Evolutionary conservation across 2,113 vertebrate species (phyloP).

Genomic region (Tragelaphus imberbis): DNA sequence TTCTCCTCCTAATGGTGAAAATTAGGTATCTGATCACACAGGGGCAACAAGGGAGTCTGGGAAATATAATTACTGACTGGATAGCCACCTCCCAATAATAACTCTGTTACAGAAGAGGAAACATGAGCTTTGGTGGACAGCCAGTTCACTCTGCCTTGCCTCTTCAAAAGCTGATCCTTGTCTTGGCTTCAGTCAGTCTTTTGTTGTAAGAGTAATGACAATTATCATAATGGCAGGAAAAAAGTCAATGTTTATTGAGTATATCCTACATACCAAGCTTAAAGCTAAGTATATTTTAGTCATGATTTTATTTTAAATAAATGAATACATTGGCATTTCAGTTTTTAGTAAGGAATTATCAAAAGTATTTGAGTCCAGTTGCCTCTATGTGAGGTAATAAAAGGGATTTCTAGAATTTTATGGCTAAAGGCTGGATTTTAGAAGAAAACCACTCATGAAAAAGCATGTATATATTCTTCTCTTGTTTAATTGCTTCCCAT

Average conservation of each 20-base stretch:
- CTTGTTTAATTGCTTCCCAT: not conserved
- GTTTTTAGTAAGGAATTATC: not conserved
- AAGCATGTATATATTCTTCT: not conserved
- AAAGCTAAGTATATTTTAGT: not conserved
- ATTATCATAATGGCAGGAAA: not conserved
- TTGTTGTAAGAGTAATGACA: not conserved
- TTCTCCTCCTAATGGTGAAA: not conserved
- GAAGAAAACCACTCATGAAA: not conserved
- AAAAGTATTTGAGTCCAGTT: not conserved
- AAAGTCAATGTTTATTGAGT: not conserved
- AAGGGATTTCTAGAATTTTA: not conserved
- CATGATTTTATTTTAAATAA: not conserved
- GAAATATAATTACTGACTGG: not conserved
- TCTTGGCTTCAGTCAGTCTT: not conserved
- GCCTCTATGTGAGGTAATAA: not conserved
- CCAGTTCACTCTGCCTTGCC: not conserved
- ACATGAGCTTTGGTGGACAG: not conserved
- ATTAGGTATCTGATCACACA: not conserved
- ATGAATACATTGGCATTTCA: not conserved
- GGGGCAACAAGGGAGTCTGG: not conserved
- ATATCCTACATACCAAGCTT: not conserved
- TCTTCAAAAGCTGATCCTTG: not conserved
- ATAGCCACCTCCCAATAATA: not conserved
- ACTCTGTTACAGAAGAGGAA: not conserved
- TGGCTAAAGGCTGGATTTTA: not conserved